Evolutionary conservation across 2,113 vertebrate genomes (phyloP), one percentile per base, ranked within the genome.

Genomic region (Otus sunia): DNA sequence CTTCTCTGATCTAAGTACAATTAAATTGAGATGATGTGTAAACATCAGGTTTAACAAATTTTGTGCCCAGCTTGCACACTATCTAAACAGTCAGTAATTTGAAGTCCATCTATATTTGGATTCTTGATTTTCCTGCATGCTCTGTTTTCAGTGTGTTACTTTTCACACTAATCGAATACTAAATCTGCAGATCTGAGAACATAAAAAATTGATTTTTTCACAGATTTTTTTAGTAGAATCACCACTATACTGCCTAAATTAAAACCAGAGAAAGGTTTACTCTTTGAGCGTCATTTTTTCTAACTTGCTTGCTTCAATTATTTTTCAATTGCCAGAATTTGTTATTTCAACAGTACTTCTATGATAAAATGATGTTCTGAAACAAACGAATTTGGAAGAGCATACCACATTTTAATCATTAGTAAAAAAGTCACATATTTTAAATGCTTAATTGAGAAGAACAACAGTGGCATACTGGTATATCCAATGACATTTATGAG

Each of bases 161-260:
- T 97, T 93, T 92, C 49, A 92, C 49, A 59, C 3, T 87, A 76
- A 94, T 90, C 12, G 7, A 96, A 92, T 78, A 91, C 47, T 89
- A 76, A 68, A 84, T 81, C 72, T 86, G 15, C 7, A 26, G 37
- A 62, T 72, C 47, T 52, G 37, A 95, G 86, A 95, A 79, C 21
- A 83, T 49, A 96, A 93, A 97, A 88, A 55, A 50, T 43, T 80
- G 22, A 73, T 82, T 88, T 90, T 72, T 45, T 37, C 22, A 76
- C 10, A 64, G 50, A 21, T 1, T 21, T 94, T 91, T 79, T 59
- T 58, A 59, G 73, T 22, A 50, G n/a, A 93, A 50, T 15, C 30
- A 37, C 12, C 26, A 60, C 11, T 67, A 11, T 15, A 37, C 5
- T 50, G 21, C 30, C 37, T 52, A 50, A 77, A 78, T 58, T 55